phyloP scores from a whole-genome alignment of 2,888 invertebrate genomes.

The Nebria brevicollis region DNA sequence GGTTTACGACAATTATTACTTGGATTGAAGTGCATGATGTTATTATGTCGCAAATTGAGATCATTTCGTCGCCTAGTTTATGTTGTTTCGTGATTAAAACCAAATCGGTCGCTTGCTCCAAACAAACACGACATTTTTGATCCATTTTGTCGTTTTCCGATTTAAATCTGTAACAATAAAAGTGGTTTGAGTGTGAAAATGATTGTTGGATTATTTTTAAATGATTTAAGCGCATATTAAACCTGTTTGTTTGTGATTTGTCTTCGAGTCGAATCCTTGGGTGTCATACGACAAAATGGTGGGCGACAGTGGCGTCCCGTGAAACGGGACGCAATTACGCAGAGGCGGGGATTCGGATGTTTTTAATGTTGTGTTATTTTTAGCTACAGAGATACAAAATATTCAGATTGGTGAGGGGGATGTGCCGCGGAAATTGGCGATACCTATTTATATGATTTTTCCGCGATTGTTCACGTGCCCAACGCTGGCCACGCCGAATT shows the following conservation, averaged over 20 bases:
- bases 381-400: constrained; percentile 97
- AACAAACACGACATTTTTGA: constrained; percentile 49
- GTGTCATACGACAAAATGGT: constrained; percentile 16
- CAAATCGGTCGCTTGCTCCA: constrained; percentile 39
- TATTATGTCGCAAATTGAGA: constrained; percentile 49
- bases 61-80: constrained; percentile 27
- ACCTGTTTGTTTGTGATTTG: not conserved
- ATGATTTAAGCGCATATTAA: not conserved
- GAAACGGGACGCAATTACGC: not conserved
- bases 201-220: not conserved
- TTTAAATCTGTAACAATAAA: not conserved
- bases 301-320: not conserved
- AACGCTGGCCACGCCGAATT: constrained; percentile 87
- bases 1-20: constrained; percentile 43
- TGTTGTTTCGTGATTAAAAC: constrained; percentile 33
- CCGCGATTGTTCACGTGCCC: constrained; percentile 96
- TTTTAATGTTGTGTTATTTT: constrained; percentile 49
- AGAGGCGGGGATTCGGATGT: not conserved
- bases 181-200: not conserved
- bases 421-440: constrained; percentile 79
- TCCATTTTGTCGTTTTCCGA: not conserved
- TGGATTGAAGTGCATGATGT: constrained; percentile 49
- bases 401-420: constrained; percentile 97
- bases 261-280: not conserved
- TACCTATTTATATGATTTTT: constrained; percentile 96